phyloP scores from a whole-genome alignment of 2,888 invertebrate genomes.

The Schrankia costaestrigalis region DNA sequence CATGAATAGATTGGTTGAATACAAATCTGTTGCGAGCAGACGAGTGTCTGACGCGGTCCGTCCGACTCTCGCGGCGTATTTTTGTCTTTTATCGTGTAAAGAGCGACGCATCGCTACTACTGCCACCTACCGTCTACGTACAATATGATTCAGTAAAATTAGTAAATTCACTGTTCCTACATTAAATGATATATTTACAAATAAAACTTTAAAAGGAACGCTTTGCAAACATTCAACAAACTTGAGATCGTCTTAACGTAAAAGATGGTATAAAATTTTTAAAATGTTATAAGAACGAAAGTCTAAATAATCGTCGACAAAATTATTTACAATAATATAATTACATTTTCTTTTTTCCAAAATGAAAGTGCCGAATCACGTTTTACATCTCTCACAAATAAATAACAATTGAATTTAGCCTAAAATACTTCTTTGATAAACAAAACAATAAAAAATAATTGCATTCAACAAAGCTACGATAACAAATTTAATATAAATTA shows the following conservation, averaged over 20 bases:
- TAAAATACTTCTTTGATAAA: slow-evolving; percentile 79
- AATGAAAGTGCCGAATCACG: slow-evolving; percentile 68
- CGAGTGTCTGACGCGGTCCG: slow-evolving; percentile 46
- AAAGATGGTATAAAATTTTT: slow-evolving; percentile 76
- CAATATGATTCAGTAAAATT: slow-evolving; percentile 66
- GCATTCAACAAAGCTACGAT: slow-evolving; percentile 80
- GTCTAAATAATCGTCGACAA: slow-evolving; percentile 57
- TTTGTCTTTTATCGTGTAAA: slow-evolving; percentile 54
- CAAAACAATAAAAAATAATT: slow-evolving; percentile 81
- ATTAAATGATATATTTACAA: slow-evolving; percentile 76
- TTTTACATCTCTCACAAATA: slow-evolving; percentile 76
- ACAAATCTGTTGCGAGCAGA: slow-evolving; percentile 59
- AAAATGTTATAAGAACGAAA: slow-evolving; percentile 71
- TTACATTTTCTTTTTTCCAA: slow-evolving; percentile 42
- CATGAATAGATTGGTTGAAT: slow-evolving; percentile 69
- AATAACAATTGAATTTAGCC: slow-evolving; percentile 80
- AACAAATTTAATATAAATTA: slow-evolving; percentile 81
- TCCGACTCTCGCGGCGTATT: slow-evolving; percentile 28
- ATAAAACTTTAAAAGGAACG: slow-evolving; percentile 81
- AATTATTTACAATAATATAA: slow-evolving; percentile 65
- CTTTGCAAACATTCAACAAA: slow-evolving; percentile 81
- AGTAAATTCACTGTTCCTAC: slow-evolving; percentile 77
- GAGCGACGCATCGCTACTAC: slow-evolving; percentile 29
- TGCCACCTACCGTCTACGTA: slow-evolving; percentile 52
- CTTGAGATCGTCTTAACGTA: slow-evolving; percentile 81